A percentile compares a stretch with the other conserved stretches of the same genome.
These are phyloP conservation scores for Alethe castanea DNA, from an alignment of 2,113 vertebrate genomes.

Conservation along the genomic window DNA sequence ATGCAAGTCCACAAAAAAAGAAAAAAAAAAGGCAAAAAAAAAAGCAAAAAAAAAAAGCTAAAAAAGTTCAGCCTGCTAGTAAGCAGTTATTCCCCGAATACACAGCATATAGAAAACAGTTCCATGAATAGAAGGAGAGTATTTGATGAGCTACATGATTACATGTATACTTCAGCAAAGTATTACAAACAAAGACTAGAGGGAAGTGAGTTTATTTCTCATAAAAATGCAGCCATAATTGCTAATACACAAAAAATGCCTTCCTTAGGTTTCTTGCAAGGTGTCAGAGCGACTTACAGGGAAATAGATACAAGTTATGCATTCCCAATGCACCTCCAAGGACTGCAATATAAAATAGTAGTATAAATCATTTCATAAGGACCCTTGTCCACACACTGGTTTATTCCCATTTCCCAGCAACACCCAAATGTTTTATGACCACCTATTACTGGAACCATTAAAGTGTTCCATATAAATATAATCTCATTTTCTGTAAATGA, in stretches of 20 bases:
- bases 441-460: neutral
- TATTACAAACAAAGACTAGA: neutral
- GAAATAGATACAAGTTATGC: neutral
- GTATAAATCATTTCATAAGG: neutral
- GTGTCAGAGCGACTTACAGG: neutral
- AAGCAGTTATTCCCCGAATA: neutral
- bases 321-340: neutral
- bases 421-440: neutral
- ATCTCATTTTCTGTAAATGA: neutral
- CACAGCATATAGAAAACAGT: neutral
- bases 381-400: neutral
- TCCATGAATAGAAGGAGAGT: neutral
- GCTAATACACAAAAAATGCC: neutral
- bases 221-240: neutral
- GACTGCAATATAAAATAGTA: neutral
- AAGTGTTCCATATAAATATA: neutral
- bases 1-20: neutral
- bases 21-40: too few relatives aligned
- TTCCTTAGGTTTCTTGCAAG: neutral
- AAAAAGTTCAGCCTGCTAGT: neutral
- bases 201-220: neutral
- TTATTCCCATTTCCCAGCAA: constrained; percentile 16
- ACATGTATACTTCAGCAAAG: neutral
- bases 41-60: too few relatives aligned
- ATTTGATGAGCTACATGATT: neutral